Evolutionary conservation across 30 jellyfish, hydroid and myxozoan species (phyloP), one percentile per base, ranked within the genome.

Genomic region (Catostylus mosaicus): DNA sequence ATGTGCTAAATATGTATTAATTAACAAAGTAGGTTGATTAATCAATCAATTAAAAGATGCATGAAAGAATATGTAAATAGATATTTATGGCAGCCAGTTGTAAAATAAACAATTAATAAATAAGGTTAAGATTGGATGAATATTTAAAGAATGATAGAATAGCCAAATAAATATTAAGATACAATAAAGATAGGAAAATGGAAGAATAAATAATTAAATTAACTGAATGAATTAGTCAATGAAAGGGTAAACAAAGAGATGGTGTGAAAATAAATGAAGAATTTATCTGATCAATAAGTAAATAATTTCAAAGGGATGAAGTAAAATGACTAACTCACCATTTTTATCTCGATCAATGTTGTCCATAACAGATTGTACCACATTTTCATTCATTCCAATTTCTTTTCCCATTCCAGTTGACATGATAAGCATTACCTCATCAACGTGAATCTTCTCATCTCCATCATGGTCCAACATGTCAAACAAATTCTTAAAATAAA

Each of bases 371-470:
- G 88, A 31, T 34, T 52, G 73, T 59, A 70, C 88, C 3, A 77
- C 43, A 36, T 26, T 36, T 29, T 77, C 88, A 38, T 60, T 61
- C 71, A 59, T 77, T n/a, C 88, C 88, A 35, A 77, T 38, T 27
- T 77, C 88, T 22, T 45, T 77, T 60, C 88, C 88, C 88, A 77
- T 77, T 29, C 71, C 88, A 59, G 79, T 77, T 61, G 88, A 22
- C 68, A 77, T 33, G 30, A 77, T 57, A 30, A 77, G 79, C 88
- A 77, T 77, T n/a, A 77, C 68, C 30, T 77, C 88, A 77, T 77
- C 88, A 34, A 61, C 32, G 65, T 77, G 79, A 22, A 77, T 77
- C 60, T 77, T 40, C 6, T 29, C 74, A 61, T 77, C 74, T 16
- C 62, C 78, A 61, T 77, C 88, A 12, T 77, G 88, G 46, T 77